Evolutionary conservation across 2,113 vertebrate species (phyloP).

Genomic region (Aramus guarauna): DNA sequence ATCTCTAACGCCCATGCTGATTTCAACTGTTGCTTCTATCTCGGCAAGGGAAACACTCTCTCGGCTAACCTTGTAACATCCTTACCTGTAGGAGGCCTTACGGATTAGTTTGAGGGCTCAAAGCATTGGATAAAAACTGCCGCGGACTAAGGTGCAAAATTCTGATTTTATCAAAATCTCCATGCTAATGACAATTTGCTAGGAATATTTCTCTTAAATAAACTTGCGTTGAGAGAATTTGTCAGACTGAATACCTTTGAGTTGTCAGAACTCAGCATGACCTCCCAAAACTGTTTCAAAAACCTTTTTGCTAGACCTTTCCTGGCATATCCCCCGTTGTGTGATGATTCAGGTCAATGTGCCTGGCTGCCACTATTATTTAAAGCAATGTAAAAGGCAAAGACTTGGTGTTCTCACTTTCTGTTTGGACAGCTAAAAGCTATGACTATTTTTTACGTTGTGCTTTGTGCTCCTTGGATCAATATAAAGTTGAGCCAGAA

Average conservation of each 20-base stretch:
- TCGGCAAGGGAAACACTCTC: neutral
- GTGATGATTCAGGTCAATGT: neutral
- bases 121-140: neutral
- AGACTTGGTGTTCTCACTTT: neutral
- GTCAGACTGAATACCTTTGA: neutral
- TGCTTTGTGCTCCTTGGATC: neutral
- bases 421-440: neutral
- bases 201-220: neutral
- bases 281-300: neutral
- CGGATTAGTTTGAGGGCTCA: neutral
- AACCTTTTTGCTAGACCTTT: neutral
- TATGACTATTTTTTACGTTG: neutral
- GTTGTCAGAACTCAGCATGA: neutral
- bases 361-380: neutral
- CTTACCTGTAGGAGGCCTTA: neutral
- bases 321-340: neutral
- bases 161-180: neutral
- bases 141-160: neutral
- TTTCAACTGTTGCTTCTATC: neutral
- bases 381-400: neutral
- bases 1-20: neutral
- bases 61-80: neutral
- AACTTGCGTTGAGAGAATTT: neutral
- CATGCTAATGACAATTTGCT: neutral
- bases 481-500: neutral